phyloP scores from a whole-genome alignment of 1,140 invertebrate genomes.

The Dolichoris vasculosae region DNA sequence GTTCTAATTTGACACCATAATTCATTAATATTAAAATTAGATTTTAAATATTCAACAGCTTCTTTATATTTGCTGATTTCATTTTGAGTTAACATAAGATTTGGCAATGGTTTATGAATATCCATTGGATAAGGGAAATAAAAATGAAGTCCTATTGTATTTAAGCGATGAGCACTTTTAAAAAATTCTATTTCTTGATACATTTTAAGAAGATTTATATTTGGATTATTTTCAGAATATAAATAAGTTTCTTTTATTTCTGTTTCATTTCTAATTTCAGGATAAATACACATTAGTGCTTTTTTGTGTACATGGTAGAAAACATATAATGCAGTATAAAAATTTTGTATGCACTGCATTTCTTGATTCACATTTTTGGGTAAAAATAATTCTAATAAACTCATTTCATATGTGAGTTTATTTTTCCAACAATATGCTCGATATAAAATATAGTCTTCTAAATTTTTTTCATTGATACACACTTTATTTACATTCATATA shows the following conservation, averaged over 20 bases:
- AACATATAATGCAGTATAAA: constrained; percentile 57
- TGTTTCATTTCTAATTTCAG: constrained; percentile 64
- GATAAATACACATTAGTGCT: constrained; percentile 65
- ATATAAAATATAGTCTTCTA: constrained; percentile 51
- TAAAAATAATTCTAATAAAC: constrained; percentile 55
- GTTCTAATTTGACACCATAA: constrained; percentile 50
- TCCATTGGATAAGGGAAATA: constrained; percentile 65
- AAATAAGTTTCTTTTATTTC: constrained; percentile 63
- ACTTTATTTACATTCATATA: constrained; percentile 20
- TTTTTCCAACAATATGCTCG: constrained; percentile 63
- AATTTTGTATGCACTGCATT: constrained; percentile 55
- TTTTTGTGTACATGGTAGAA: constrained; percentile 66
- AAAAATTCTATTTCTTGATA: constrained; percentile 66
- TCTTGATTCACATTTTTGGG: constrained; percentile 47
- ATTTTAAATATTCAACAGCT: constrained; percentile 59
- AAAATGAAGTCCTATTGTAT: constrained; percentile 53
- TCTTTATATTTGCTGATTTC: constrained; percentile 61
- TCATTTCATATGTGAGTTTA: constrained; percentile 64
- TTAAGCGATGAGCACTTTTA: constrained; percentile 58
- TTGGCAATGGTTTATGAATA: constrained; percentile 55
- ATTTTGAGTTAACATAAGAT: constrained; percentile 61
- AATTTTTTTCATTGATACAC: background rate
- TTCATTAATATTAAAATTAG: constrained; percentile 49
- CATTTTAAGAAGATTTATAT: constrained; percentile 61
- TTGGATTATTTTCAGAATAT: constrained; percentile 54